phyloP scores from a whole-genome alignment of 2,797 vertebrate genomes.

The Melanotaenia pygmaea region DNA sequence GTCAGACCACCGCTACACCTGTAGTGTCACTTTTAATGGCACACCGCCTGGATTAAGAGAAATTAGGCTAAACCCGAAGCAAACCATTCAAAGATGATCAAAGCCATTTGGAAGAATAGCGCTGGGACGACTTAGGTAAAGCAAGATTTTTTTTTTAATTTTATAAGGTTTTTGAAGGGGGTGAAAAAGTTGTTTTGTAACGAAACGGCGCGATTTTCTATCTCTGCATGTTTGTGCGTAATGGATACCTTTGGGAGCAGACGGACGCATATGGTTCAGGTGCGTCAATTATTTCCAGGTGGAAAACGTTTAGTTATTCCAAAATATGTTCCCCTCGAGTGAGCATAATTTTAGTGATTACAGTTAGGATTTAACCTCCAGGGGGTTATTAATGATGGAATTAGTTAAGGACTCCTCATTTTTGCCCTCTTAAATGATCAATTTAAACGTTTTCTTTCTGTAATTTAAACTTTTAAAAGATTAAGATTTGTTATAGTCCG shows the following conservation, averaged over 20 bases:
- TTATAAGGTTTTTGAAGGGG: not conserved
- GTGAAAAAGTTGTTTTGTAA: not conserved
- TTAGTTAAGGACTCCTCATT: not conserved
- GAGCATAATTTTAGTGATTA: not conserved
- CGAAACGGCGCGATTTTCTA: not conserved
- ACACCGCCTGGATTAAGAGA: slow-evolving; percentile 36
- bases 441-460: not conserved
- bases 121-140: slow-evolving; percentile 67
- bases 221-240: slow-evolving; percentile 40
- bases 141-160: slow-evolving; percentile 6
- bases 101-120: slow-evolving; percentile 35
- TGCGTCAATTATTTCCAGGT: slow-evolving; percentile 31
- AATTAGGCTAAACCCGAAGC: not conserved
- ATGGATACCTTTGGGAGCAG: slow-evolving; percentile 35
- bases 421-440: not conserved
- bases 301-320: not conserved
- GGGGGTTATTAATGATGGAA: not conserved
- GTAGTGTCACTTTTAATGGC: slow-evolving; percentile 22
- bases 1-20: slow-evolving; percentile 45
- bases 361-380: too few species aligned
- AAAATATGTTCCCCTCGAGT: not conserved
- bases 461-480: slow-evolving; percentile 57
- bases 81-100: slow-evolving; percentile 53
- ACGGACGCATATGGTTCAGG: slow-evolving; percentile 51
- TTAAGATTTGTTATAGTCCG: not conserved